phyloP scores from a whole-genome alignment of 30 jellyfish, hydroid and myxozoan genomes.

The Pelagia noctiluca region DNA sequence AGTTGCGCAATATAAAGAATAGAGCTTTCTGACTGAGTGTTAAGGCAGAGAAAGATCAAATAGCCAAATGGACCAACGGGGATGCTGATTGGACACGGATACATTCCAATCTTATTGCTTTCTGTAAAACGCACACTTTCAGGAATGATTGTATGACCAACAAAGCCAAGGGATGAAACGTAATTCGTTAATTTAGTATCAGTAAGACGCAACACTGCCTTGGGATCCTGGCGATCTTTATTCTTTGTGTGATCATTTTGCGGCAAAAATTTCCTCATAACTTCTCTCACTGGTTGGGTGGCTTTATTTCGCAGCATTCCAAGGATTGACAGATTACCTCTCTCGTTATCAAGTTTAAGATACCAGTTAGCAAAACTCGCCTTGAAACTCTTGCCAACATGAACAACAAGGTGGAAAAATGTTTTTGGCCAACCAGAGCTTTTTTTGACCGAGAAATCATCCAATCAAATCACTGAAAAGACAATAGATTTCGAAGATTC shows the following conservation, averaged over 20 bases:
- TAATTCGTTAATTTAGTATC: not conserved
- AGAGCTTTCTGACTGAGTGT: not conserved
- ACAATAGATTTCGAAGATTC: too few relatives aligned
- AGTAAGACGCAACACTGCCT: not conserved
- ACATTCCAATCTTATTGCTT: constrained; percentile 30
- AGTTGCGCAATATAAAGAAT: constrained; percentile 19
- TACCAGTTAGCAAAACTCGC: constrained; percentile 25
- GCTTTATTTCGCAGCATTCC: constrained; percentile 24
- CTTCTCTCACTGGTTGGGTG: constrained; percentile 6
- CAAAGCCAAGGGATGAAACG: constrained; percentile 14
- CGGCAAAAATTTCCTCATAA: constrained; percentile 6
- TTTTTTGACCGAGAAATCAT: too few relatives aligned
- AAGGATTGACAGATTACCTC: constrained; percentile 11
- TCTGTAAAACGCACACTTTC: constrained; percentile 4
- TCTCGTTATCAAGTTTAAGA: constrained; percentile 6
- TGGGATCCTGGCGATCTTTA: constrained; percentile 11
- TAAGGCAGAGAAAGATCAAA: not conserved
- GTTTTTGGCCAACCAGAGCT: too few relatives aligned
- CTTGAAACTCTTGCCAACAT: constrained; percentile 3
- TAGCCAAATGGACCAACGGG: constrained; percentile 33
- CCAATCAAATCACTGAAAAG: too few relatives aligned
- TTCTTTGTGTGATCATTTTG: not conserved
- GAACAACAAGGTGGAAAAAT: too few relatives aligned
- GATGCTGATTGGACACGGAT: constrained; percentile 22
- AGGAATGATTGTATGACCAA: constrained; percentile 31